Evolutionary conservation across 2,797 vertebrate species (phyloP).

Genomic region (Bucorvus abyssinicus): DNA sequence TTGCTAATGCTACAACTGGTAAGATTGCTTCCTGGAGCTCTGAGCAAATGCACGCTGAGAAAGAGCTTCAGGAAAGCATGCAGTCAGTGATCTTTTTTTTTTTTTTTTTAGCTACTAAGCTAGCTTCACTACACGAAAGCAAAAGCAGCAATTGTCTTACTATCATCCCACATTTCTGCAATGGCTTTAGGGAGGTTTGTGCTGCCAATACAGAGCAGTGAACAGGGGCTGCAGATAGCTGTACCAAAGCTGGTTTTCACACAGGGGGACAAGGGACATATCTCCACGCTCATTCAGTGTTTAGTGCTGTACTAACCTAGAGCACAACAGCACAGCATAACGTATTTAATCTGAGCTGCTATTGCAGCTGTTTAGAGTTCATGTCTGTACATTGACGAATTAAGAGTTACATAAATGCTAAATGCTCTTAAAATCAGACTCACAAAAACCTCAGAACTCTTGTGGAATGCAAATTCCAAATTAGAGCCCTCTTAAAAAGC

Average conservation of each 20-base stretch:
- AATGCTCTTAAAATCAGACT: constrained; percentile 38
- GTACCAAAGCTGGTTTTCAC: neutral
- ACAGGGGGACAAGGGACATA: neutral
- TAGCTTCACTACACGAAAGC: neutral
- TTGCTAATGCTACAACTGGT: neutral
- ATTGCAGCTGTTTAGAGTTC: neutral
- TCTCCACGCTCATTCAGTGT: neutral
- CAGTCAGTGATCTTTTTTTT: neutral
- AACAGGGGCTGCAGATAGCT: neutral
- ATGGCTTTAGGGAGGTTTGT: constrained; percentile 9
- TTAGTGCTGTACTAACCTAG: neutral
- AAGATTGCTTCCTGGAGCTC: neutral
- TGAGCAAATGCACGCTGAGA: neutral
- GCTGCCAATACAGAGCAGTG: neutral
- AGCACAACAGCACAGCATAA: neutral
- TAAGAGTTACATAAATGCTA: constrained; percentile 16
- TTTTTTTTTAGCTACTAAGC: neutral
- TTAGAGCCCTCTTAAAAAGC: neutral
- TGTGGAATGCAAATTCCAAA: constrained; percentile 19
- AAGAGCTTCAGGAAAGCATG: neutral
- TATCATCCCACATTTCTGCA: neutral
- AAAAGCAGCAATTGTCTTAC: constrained; percentile 8
- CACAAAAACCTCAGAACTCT: neutral
- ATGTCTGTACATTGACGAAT: neutral
- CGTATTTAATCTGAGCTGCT: neutral